Evolutionary conservation across 1,140 invertebrate species (phyloP).

Genomic region (Hylaeus anthracinus): DNA sequence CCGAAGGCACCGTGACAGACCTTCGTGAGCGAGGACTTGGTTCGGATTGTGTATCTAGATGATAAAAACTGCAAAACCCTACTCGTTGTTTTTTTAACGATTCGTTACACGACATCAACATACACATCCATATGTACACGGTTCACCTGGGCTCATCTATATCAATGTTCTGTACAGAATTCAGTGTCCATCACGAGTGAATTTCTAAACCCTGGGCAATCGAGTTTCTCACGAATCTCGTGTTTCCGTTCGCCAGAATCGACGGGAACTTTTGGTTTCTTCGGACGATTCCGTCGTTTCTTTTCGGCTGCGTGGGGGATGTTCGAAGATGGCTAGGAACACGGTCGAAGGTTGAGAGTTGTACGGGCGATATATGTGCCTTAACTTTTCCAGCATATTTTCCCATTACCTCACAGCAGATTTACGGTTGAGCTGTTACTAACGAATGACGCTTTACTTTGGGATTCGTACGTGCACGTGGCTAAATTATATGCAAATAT

Average conservation of each 20-base stretch:
- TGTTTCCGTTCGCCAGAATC: background rate
- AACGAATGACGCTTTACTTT: background rate
- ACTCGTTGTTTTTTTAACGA: constrained; percentile 15
- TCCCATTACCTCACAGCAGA: background rate
- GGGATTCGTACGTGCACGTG: constrained; percentile 34
- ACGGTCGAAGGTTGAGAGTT: constrained; percentile 33
- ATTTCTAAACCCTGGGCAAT: constrained; percentile 76
- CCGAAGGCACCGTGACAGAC: background rate
- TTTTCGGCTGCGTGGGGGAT: background rate
- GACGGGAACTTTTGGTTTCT: constrained; percentile 7
- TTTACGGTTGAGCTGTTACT: constrained; percentile 19
- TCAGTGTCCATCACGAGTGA: constrained; percentile 31
- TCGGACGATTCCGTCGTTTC: constrained; percentile 8
- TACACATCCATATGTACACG: constrained; percentile 36
- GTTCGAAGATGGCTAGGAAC: background rate
- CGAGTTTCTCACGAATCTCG: constrained; percentile 33
- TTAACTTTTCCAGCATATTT: constrained; percentile 32
- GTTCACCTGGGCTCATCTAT: constrained; percentile 11
- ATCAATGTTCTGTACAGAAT: constrained; percentile 23
- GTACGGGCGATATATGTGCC: constrained; percentile 20
- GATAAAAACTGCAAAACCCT: background rate
- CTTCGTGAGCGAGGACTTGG: constrained; percentile 5
- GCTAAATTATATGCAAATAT: background rate
- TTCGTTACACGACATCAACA: constrained; percentile 43
- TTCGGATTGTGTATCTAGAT: background rate